Evolutionary conservation across 2,113 vertebrate genomes (phyloP), one percentile per base, ranked within the genome.

Genomic region (Chaetodon auriga): DNA sequence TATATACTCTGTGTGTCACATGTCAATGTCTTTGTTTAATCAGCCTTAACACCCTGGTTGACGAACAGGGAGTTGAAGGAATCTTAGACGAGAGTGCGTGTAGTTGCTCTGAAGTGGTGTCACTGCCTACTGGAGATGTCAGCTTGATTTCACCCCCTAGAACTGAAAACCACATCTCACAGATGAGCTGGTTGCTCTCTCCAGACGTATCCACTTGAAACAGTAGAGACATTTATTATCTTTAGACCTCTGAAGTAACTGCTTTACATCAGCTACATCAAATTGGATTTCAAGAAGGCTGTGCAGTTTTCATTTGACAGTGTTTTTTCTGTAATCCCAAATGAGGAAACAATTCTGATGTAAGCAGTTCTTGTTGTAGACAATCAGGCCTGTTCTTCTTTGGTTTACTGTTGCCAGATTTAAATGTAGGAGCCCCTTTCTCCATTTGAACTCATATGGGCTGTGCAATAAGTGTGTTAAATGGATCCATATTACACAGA

Each of bases 181-280:
- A 68, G 81, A 89, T 60, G 78, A 80, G 75, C 54, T 62, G 38
- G 55, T 78, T 68, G 49, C 68, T 85, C 35, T 61, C 74, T 75
- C 68, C 87, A 78, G 61, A 82, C 45, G 68, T 84, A 82, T 78
- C 77, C 77, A 75, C 4, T 90, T 84, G 75, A 87, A 88, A 81
- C 83, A 81, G 48, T 36, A 25, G 71, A 82, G 18, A 80, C 87
- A 90, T 91, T 79, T 90, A 86, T 86, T 87, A 79, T 91, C 87
- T 78, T 12, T 65, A 83, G 57, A 55, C 70, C 72, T 21, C 62
- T 16, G 64, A 48, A 35, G 15, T 18, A 63, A 78, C 55, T 62
- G 72, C 61, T 90, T 85, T 69, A 79, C 19, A 75, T 70, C 76
- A 8, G 41, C 74, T 43, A n/a, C 69, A 81, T 85, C 45, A 25